Evolutionary conservation across 2,797 vertebrate species (phyloP).

Genomic region (Coluber constrictor): DNA sequence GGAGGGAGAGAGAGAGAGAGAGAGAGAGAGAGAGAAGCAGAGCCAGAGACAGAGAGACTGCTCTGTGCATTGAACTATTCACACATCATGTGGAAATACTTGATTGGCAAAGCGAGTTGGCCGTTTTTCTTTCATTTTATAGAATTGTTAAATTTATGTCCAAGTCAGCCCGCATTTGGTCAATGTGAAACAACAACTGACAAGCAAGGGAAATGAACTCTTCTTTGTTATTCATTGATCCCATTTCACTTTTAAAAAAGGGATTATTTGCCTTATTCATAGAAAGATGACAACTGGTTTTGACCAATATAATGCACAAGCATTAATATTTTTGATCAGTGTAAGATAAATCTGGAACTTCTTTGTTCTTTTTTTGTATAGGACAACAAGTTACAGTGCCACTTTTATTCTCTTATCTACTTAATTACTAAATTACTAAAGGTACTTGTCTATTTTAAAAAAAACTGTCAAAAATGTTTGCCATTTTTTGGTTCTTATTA

Average conservation of each 20-base stretch:
- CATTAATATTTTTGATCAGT: constrained; percentile 39
- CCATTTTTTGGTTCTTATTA: background rate
- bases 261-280: constrained; percentile 19
- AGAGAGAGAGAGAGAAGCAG: background rate
- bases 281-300: constrained; percentile 32
- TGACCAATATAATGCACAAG: background rate
- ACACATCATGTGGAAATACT: constrained; percentile 16
- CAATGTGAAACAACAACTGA: constrained; percentile 34
- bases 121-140: constrained; percentile 40
- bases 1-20: no score
- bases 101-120: constrained; percentile 25
- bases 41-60: background rate
- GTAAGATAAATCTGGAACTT: constrained; percentile 21
- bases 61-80: constrained; percentile 8
- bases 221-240: constrained; percentile 10
- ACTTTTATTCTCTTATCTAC: background rate
- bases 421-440: background rate
- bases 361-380: constrained; percentile 40
- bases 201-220: constrained; percentile 15
- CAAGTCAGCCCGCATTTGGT: constrained; percentile 42
- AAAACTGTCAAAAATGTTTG: background rate
- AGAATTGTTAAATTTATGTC: constrained; percentile 37
- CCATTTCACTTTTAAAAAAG: constrained; percentile 30
- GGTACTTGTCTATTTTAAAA: background rate
- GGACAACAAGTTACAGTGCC: constrained; percentile 17